Evolutionary conservation across 2,113 vertebrate species (phyloP).

Genomic region (Monarcha castaneiventris): DNA sequence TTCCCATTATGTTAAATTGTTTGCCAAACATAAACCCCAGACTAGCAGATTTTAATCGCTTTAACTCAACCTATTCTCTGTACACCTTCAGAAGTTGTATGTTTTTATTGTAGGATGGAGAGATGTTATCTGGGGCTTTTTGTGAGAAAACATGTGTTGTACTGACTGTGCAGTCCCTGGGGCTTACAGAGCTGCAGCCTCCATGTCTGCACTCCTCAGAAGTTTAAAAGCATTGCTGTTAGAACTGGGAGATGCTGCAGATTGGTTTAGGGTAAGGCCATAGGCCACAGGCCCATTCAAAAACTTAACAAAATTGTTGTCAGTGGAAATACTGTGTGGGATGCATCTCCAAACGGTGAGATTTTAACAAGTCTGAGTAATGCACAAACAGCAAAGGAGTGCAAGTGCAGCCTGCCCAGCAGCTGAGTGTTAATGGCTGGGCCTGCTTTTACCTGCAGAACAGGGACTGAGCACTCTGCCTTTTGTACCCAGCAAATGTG

Average conservation of each 20-base stretch:
- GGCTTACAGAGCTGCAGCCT: not conserved
- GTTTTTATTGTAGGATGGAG: not conserved
- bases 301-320: not conserved
- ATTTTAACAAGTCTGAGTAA: not conserved
- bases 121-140: constrained; percentile 31
- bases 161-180: not conserved
- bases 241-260: not conserved
- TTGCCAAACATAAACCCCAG: not conserved
- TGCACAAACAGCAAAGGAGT: not conserved
- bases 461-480: not conserved
- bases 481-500: not conserved
- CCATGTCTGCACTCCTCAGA: not conserved
- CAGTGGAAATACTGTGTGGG: not conserved
- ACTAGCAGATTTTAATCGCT: constrained; percentile 25
- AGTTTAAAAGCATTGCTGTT: not conserved
- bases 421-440: not conserved
- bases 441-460: not conserved
- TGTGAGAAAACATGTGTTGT: constrained; percentile 6
- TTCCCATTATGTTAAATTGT: not conserved
- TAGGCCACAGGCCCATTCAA: not conserved
- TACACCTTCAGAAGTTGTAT: not conserved
- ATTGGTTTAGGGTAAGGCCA: not conserved
- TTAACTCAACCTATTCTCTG: not conserved
- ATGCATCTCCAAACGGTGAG: not conserved
- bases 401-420: not conserved